Percentiles rank a stretch among this genome's conserved stretches.
phyloP scores from a whole-genome alignment of 2,888 invertebrate genomes.

The Dendrolimus houi region DNA sequence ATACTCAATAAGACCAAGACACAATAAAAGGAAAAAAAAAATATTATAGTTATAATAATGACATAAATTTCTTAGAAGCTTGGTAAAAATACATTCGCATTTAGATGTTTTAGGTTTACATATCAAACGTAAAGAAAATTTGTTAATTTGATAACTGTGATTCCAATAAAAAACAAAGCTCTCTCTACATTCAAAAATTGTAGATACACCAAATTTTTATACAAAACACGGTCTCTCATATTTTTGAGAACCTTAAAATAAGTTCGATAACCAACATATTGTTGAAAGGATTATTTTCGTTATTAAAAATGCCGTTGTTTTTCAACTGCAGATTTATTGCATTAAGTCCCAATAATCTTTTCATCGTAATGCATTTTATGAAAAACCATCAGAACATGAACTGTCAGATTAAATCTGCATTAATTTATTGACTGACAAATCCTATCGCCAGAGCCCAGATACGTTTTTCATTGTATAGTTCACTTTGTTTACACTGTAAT shows the following conservation, averaged over 20 bases:
- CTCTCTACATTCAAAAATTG: no score
- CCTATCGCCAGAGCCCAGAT: constrained; percentile 21
- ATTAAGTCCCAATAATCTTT: neutral
- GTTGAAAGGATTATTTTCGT: neutral
- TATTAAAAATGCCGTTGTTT: neutral
- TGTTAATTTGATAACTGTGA: no score
- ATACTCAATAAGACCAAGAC: no score
- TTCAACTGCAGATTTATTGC: neutral
- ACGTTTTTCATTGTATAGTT: neutral
- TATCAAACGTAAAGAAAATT: no score
- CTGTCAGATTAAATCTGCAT: constrained; percentile 24
- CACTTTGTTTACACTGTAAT: constrained; percentile 5
- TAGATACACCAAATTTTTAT: no score
- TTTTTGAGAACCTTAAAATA: neutral
- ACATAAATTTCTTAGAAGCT: no score
- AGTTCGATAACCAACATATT: neutral
- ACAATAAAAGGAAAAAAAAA: no score
- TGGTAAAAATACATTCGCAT: no score
- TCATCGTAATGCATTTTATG: constrained; percentile 14
- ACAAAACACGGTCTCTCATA: no score
- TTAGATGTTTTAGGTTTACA: no score
- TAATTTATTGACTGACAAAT: constrained; percentile 53
- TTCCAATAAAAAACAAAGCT: no score
- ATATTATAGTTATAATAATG: no score
- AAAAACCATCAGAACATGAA: constrained; percentile 49